phyloP scores from a whole-genome alignment of 2,888 invertebrate species.

The Frankliniella intonsa region DNA sequence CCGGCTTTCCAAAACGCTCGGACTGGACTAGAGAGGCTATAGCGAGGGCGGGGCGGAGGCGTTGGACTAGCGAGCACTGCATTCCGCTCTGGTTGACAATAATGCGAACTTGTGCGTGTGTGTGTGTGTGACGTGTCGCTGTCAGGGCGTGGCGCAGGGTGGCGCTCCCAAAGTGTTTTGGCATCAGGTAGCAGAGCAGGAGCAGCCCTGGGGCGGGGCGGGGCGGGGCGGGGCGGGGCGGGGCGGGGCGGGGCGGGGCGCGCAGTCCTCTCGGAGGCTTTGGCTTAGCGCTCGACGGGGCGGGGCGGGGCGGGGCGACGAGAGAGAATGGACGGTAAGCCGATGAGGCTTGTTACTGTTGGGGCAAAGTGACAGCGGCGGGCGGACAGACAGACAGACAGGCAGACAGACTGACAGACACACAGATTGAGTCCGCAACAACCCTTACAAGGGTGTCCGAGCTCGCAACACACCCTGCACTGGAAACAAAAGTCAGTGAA shows the following conservation, averaged over 20 bases:
- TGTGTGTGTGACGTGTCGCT: no score
- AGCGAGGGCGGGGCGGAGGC: neutral
- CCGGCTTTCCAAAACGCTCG: no score
- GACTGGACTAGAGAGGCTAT: no score
- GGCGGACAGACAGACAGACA: no score
- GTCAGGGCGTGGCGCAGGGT: no score
- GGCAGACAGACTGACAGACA: no score
- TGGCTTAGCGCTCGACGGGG: neutral
- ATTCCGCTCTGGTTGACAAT: neutral
- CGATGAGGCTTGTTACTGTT: neutral
- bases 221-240: no score
- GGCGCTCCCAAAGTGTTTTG: neutral
- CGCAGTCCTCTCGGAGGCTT: neutral
- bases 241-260: neutral
- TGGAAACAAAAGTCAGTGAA: no score
- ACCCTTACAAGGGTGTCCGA: no score
- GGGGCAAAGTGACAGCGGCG: neutral
- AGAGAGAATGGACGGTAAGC: neutral
- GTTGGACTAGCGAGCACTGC: neutral
- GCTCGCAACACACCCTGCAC: no score
- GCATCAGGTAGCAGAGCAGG: neutral
- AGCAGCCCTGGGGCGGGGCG: no score
- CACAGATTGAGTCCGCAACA: no score
- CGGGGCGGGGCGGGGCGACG: neutral
- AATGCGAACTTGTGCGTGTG: neutral